These are phyloP conservation scores for Melieria crassipennis DNA, from an alignment of 2,888 invertebrate species.

Conservation along the genomic window DNA sequence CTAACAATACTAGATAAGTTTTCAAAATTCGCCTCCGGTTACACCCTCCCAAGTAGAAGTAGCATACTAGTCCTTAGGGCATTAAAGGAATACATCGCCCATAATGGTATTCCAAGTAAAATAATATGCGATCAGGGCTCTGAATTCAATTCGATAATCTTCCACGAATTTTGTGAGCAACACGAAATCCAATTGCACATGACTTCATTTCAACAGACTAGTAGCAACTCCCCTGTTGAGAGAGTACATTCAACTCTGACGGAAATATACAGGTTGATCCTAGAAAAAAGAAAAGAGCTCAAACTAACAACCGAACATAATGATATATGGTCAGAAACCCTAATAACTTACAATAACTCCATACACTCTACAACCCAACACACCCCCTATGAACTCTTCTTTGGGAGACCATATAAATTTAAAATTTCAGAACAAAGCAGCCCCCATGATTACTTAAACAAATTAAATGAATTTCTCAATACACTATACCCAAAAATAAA, in stretches of 20 bases:
- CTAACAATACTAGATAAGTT: conserved; percentile 21
- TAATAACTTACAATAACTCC: conserved; percentile 8
- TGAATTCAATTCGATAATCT: conserved; percentile 38
- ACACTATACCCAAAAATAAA: conserved; percentile 32
- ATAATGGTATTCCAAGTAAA: conserved; percentile 6
- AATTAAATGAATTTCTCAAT: conserved; percentile 30
- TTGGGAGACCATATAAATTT: conserved; percentile 28
- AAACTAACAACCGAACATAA: conserved; percentile 1
- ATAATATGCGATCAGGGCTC: conserved; percentile 3
- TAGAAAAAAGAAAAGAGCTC: conserved; percentile 23
- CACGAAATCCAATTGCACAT: conserved; percentile 31
- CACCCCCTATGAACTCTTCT: conserved; percentile 35
- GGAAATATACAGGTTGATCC: conserved; percentile 40
- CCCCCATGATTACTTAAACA: conserved; percentile 28
- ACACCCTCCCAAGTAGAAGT: conserved; percentile 7
- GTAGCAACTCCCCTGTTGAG: neutral
- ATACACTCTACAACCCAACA: conserved; percentile 32
- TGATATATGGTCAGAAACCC: neutral
- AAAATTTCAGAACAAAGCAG: conserved; percentile 16
- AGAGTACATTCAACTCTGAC: conserved; percentile 35
- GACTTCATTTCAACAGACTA: conserved; percentile 37
- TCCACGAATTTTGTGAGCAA: conserved; percentile 40
- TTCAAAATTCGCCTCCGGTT: conserved; percentile 17
- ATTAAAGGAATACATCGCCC: conserved; percentile 12
- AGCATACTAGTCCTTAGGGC: conserved; percentile 9